phyloP scores from a whole-genome alignment of 2,113 vertebrate species.

The Dasyurus viverrinus region DNA sequence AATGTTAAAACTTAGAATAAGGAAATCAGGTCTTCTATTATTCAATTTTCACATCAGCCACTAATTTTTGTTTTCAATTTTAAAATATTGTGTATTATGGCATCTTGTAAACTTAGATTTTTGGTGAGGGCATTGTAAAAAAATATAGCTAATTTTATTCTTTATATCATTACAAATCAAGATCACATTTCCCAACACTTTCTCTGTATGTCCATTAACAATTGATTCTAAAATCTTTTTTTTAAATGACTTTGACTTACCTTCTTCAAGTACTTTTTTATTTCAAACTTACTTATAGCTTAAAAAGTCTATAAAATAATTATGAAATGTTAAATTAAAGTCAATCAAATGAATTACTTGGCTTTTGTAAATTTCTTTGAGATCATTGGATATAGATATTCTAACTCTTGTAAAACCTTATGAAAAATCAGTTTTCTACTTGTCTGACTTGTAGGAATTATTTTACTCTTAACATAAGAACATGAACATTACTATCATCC shows the following conservation, averaged over 20 bases:
- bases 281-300: neutral
- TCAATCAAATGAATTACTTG: neutral
- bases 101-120: neutral
- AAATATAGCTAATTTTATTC: neutral
- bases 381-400: neutral
- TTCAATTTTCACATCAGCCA: neutral
- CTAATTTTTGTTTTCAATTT: neutral
- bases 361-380: slow-evolving; percentile 31
- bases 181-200: neutral
- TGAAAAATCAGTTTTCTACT: neutral
- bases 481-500: slow-evolving; percentile 57
- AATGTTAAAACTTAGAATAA: slow-evolving; percentile 48
- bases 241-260: neutral
- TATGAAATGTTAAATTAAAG: slow-evolving; percentile 26
- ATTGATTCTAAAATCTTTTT: neutral
- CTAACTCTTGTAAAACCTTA: slow-evolving; percentile 25
- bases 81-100: neutral
- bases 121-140: neutral
- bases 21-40: neutral
- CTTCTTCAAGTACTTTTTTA: slow-evolving; percentile 9
- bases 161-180: neutral
- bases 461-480: slow-evolving; percentile 69
- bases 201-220: slow-evolving; percentile 15
- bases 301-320: neutral
- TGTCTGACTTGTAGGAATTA: slow-evolving; percentile 54